Base-by-base conservation (phyloP, 1,140 invertebrate species). In the Streblospio benedicti region DNA sequence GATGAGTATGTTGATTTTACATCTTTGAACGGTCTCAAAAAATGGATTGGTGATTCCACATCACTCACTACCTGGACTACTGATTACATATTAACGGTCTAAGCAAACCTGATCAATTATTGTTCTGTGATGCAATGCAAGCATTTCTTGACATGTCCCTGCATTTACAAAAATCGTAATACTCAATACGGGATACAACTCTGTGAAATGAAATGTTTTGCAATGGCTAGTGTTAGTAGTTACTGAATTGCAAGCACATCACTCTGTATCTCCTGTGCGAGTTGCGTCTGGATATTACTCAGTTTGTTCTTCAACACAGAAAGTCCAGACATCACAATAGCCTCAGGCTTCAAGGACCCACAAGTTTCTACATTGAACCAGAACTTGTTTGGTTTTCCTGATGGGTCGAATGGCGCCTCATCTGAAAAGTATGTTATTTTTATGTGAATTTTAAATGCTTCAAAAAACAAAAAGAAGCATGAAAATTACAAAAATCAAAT, bases 341-440 rank as follows among this genome's bases (percentile, higher is more conserved):
- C 97, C 77, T 99, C 93, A 28, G 96, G 95, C 73, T 88, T 90
- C 2, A 99, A 79, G 3, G 93, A 86, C 27, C 95, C 95, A 61
- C 88, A 86, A 9, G 92, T 91, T 79, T 99, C 96, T 0, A 99
- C 91, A 80, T 96, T 97, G 71, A 88, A 94, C 74, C 85, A 99
- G 76, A 95, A 99, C 81, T 97, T 97, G 73, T 95, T 96, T 12
- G 97, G 91, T 76, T 94, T 94, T 5, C 88, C 87, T 74, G 91
- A 87, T 82, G 89, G 89, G 69, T 94, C 91, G 72, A 89, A 98
- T 9, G 89, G 85, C 4, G 91, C 94, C 82, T 99, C 89, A 76
- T 82, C 87, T 88, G 72, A 64, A 85, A 82, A 12, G 28, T 2
- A 55, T 49, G 9, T 49, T 23, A 49, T 49, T 6, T 14, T 49